Evolutionary conservation across 2,113 vertebrate genomes (phyloP).

Genomic region (Pan troglodytes): NHGRI_mPanTro3-v2.1_pri NC_072414.2:77932001-77932500

Average conservation of each 20-base stretch:
- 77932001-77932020: not conserved
- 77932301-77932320: not conserved
- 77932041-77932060: not conserved
- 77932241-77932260: not conserved
- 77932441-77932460: not conserved
- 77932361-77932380: not conserved
- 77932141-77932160: not conserved
- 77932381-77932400: not conserved
- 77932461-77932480: not conserved
- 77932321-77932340: not conserved
- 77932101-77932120: not conserved
- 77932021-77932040: not conserved
- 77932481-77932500: not conserved
- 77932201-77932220: not conserved
- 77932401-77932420: not conserved
- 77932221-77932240: not conserved
- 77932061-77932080: conserved; percentile 11
- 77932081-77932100: not conserved
- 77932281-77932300: not conserved
- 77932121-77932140: not conserved
- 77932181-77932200: not conserved
- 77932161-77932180: not conserved
- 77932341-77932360: not conserved
- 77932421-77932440: not conserved
- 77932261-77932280: not conserved